Percentiles rank a stretch among this genome's conserved stretches.
phyloP scores from a whole-genome alignment of 2,113 vertebrate genomes.

The Oryzias woworae region DNA sequence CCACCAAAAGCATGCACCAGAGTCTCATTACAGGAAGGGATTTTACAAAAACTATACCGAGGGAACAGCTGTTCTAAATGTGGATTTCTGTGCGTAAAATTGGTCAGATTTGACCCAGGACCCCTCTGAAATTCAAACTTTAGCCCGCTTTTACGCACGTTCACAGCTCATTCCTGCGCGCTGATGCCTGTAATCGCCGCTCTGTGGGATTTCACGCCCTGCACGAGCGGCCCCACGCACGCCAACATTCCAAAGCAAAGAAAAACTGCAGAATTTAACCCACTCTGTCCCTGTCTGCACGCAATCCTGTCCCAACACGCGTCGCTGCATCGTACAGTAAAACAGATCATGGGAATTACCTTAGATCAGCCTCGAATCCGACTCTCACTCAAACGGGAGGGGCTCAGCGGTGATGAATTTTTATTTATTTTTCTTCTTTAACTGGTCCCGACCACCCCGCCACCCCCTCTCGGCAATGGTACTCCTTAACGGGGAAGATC shows the following conservation, averaged over 20 bases:
- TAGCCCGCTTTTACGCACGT: neutral
- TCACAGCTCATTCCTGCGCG: neutral
- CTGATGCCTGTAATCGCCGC: neutral
- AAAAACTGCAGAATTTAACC: slow-evolving; percentile 65
- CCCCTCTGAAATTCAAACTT: slow-evolving; percentile 1
- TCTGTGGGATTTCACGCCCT: slow-evolving; percentile 39
- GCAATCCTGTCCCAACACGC: neutral
- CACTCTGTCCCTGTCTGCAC: slow-evolving; percentile 11
- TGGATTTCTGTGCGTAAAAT: no score
- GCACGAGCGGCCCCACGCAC: slow-evolving; percentile 4
- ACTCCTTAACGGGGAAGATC: slow-evolving; percentile 44
- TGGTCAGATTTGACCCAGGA: no score
- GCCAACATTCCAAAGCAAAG: slow-evolving; percentile 26
- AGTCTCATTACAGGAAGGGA: neutral
- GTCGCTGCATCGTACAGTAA: neutral
- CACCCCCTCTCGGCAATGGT: slow-evolving; percentile 34
- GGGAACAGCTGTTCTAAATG: no score
- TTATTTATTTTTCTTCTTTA: slow-evolving; percentile 20
- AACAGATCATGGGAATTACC: slow-evolving; percentile 53
- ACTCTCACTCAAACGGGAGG: slow-evolving; percentile 36
- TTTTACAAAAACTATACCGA: neutral
- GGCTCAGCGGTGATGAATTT: slow-evolving; percentile 21
- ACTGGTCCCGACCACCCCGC: slow-evolving; percentile 25
- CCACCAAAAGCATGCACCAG: no score
- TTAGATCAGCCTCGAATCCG: slow-evolving; percentile 43